phyloP scores from a whole-genome alignment of 2,888 invertebrate genomes.

The Drosophila tripunctata region DNA sequence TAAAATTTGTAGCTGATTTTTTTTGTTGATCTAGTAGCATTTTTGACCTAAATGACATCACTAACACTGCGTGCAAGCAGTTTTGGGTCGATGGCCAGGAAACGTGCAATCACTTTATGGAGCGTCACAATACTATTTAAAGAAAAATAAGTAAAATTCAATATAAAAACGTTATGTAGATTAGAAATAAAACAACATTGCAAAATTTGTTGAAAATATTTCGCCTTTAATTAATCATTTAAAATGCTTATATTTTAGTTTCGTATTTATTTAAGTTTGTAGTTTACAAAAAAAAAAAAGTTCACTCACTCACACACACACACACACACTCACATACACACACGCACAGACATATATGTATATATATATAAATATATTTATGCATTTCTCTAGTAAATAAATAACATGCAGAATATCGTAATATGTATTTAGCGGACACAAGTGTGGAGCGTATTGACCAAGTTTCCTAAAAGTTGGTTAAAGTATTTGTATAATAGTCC shows the following conservation, averaged over 20 bases:
- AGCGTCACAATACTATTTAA: no score
- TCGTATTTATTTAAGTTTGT: conserved; percentile 29
- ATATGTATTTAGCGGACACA: background rate
- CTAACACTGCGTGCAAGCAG: no score
- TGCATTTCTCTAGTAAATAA: conserved; percentile 15
- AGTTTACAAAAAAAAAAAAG: conserved; percentile 39
- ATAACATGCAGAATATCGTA: conserved; percentile 30
- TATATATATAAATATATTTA: background rate
- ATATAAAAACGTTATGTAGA: no score
- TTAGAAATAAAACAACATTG: no score
- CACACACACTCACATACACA: background rate
- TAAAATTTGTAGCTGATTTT: no score
- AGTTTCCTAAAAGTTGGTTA: conserved; percentile 3
- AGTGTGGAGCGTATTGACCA: conserved; percentile 8
- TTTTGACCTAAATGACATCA: no score
- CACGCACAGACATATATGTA: background rate
- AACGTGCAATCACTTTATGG: no score
- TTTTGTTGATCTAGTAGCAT: no score
- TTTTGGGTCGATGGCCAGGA: no score
- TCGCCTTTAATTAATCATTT: conserved; percentile 47
- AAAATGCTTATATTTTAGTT: conserved; percentile 40
- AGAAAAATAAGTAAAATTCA: no score
- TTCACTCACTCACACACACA: background rate
- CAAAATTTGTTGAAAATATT: conserved; percentile 41
- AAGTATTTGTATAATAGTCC: conserved; percentile 1